Conservation (phyloP, 2,888 invertebrate genomes). For the Selenia dentaria region DNA sequence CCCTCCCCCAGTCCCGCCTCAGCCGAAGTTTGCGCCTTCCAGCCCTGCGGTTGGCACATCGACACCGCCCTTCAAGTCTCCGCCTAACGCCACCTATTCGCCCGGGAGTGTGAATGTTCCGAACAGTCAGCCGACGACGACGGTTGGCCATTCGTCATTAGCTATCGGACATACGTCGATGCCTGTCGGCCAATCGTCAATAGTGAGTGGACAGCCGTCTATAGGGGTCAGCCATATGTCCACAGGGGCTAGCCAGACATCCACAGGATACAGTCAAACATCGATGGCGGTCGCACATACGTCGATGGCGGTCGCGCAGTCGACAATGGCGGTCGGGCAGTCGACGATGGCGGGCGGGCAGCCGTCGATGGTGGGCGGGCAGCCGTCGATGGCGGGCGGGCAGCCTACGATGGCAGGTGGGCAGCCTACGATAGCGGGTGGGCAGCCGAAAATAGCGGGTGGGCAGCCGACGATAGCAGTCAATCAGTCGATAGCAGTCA, state of each 20-base stretch:
- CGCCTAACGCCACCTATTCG: conserved; percentile 19
- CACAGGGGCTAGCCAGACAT: not conserved
- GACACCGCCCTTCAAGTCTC: conserved; percentile 32
- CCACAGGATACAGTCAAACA: not conserved
- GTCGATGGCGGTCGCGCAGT: not conserved
- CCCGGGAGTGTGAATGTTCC: conserved; percentile 25
- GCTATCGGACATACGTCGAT: conserved; percentile 49
- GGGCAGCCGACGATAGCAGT: not conserved
- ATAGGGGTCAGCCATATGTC: not conserved
- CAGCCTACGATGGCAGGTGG: not conserved
- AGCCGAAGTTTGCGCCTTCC: conserved; percentile 43
- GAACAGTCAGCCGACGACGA: not conserved
- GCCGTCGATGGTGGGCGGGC: not conserved
- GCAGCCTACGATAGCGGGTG: not conserved
- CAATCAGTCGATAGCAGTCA: not conserved
- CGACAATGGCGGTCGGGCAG: not conserved
- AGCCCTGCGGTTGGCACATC: conserved; percentile 1
- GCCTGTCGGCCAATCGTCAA: conserved; percentile 47
- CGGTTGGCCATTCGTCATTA: conserved; percentile 45
- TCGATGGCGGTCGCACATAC: not conserved
- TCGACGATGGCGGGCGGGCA: not conserved
- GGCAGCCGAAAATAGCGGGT: not conserved
- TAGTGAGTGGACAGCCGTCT: not conserved
- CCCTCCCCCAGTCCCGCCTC: conserved; percentile 63
- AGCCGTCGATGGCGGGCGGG: not conserved